Evolutionary conservation across 92 coral and sea anemone genomes (phyloP), one percentile per base, ranked within the genome.

Genomic region (Zoanthus solanderi): DNA sequence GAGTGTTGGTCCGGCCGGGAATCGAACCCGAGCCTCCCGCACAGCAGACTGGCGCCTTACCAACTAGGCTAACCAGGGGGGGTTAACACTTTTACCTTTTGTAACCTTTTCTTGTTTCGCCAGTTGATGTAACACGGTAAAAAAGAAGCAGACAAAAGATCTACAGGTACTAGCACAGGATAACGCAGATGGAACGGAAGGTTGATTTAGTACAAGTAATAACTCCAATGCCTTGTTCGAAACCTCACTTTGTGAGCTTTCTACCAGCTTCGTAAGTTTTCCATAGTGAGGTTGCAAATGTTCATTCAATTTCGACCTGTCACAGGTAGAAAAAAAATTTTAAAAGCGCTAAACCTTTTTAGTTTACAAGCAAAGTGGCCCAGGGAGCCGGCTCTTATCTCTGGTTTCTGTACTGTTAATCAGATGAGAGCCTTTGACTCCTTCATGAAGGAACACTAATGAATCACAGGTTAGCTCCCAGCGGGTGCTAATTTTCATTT

Each of bases 161-260:
- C 85, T 81, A 31, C 85, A 81, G 57, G 74, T 67, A 47, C 75
- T 81, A 3, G 75, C 85, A 47, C 85, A 65, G 44, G 85, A 81
- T 65, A 81, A 67, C 0, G 75, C 75, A 28, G 85, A 81, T 47
- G 75, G 53, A 28, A 32, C 23, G 45, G 85, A 65, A 31, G 85
- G 75, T 45, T 61, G 47, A 32, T 81, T 75, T 30, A 81, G 17
- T 9, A 29, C 85, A 81, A 23, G 47, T 31, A 81, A 66, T 73
- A 81, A 30, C 60, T 81, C 63, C 76, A 81, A 63, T 14, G 74
- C 34, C 57, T 30, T 65, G 73, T 71, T 63, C 28, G 85, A 81
- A 65, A 81, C 23, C 46, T 81, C 85, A 12, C 46, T 47, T 14
- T 81, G 75, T 7, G 29, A 16, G 75, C 85, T 63, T 31, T 67